Evolutionary conservation across 2,797 vertebrate genomes (phyloP).

Genomic region (Pseudochaenichthys georgianus): DNA sequence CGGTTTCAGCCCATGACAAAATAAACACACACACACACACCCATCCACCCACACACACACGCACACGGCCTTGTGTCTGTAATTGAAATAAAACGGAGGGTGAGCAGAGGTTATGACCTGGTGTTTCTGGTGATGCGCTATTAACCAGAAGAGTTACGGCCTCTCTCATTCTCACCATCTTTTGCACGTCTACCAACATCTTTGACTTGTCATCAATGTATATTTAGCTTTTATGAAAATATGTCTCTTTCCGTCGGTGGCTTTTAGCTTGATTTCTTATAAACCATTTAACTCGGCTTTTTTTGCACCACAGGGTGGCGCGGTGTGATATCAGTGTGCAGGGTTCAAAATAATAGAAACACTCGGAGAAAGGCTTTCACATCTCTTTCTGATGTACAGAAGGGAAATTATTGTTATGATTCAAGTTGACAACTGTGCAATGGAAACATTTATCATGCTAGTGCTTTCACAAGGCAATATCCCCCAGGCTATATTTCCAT

Average conservation of each 20-base stretch:
- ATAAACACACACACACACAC: conserved; percentile 65
- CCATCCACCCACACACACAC: conserved; percentile 13
- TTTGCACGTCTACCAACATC: conserved; percentile 37
- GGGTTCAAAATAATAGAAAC: conserved; percentile 37
- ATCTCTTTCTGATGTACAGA: conserved; percentile 16
- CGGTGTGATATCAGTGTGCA: background rate
- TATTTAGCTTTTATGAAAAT: conserved; percentile 59
- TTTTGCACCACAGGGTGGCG: conserved; percentile 14
- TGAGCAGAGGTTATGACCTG: conserved; percentile 64
- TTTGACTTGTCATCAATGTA: conserved; percentile 21
- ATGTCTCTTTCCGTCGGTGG: conserved; percentile 20
- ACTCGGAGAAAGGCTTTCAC: background rate
- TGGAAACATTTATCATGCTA: background rate
- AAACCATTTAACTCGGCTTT: conserved; percentile 44
- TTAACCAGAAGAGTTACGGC: conserved; percentile 56
- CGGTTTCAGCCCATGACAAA: conserved; percentile 78
- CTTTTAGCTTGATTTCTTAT: conserved; percentile 34
- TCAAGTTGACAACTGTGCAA: conserved; percentile 10
- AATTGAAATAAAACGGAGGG: conserved; percentile 79
- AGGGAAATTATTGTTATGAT: background rate
- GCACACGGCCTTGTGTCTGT: conserved; percentile 46
- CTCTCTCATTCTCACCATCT: conserved; percentile 30
- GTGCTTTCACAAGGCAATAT: background rate
- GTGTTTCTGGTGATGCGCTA: conserved; percentile 55
- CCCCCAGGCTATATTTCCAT: background rate